phyloP scores from a whole-genome alignment of 2,113 vertebrate species.

The Pterocles burchelli region DNA sequence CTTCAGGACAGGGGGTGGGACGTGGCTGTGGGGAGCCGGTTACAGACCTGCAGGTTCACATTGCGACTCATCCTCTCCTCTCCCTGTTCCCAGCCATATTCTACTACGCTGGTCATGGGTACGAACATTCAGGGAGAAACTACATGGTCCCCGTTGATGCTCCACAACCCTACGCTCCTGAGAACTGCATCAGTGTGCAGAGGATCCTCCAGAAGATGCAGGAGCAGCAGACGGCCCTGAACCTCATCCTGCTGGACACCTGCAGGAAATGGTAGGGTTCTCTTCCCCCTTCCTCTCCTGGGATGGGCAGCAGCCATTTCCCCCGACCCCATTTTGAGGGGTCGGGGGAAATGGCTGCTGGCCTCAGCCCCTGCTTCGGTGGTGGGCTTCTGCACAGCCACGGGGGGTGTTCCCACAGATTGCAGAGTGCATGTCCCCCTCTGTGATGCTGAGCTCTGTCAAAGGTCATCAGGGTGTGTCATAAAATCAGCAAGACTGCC shows the following conservation, averaged over 20 bases:
- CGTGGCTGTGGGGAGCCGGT: rapidly evolving
- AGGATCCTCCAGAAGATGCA: conserved; percentile 85
- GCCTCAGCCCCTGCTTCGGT: neutral
- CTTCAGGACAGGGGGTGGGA: neutral
- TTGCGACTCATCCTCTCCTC: neutral
- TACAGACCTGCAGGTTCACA: neutral
- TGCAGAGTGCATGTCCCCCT: rapidly evolving
- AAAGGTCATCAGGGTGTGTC: neutral
- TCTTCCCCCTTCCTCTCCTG: neutral
- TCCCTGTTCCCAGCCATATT: conserved; percentile 78
- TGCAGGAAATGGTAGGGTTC: conserved; percentile 77
- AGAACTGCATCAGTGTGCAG: conserved; percentile 88
- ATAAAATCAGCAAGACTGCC: neutral
- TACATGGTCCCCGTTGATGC: conserved; percentile 87
- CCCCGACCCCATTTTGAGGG: no score
- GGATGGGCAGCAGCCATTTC: no score
- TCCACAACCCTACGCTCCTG: conserved; percentile 81
- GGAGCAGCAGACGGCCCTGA: conserved; percentile 79
- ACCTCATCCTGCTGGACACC: conserved; percentile 85
- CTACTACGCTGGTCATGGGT: conserved; percentile 89
- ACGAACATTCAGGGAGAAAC: conserved; percentile 83
- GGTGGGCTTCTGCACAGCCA: neutral
- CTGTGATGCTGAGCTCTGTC: neutral
- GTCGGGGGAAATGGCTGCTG: neutral
- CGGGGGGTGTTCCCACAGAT: rapidly evolving